Evolutionary conservation across 2,888 invertebrate genomes (phyloP), one percentile per base, ranked within the genome.

Genomic region (Hanleya hanleyi): DNA sequence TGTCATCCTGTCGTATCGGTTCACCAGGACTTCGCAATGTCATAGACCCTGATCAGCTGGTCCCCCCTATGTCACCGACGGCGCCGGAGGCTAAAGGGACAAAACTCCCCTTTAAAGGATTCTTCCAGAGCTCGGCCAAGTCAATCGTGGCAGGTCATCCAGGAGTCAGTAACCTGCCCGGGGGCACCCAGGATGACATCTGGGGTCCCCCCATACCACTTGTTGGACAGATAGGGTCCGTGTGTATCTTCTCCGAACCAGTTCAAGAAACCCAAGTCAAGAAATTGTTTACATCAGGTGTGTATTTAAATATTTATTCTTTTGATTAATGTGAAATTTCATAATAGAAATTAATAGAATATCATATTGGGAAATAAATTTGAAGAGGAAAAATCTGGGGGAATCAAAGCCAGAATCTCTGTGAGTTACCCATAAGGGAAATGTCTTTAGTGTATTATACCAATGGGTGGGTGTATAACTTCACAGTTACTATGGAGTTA

Each of bases 121-220:
- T 84, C 61, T 77, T 83, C 66, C 71, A 76, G 37, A 69, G 75
- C 22, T 78, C 74, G 22, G 50, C 37, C 1, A 61, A 79, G 26
- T 73, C 80, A 5, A 77, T 76, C 37, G 57, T 57, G 1, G 89
- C 92, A 0, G 90, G 91, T 64, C 92, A 92, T 86, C 92, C 92
- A n/a, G 92, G 92, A 82, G 92, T 93, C 0, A 92, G 92, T 80
- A 91, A 91, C 74, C 91, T 92, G 77, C 92, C 92, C 0, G 89
- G 91, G 41, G 93, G 92, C 35, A 91, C 91, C 89, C 92, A 93
- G 84, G 92, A 93, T 78, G 92, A 92, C 0, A 91, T 92, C 7
- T 93, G 92, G 86, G 93, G 93, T 0, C 89, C 90, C 51, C 91
- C 92, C 41, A 87, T 90, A 9, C 91, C 92, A 69, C 83, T 93